phyloP scores from a whole-genome alignment of 2,113 vertebrate species.

The Hoplias malabaricus region DNA sequence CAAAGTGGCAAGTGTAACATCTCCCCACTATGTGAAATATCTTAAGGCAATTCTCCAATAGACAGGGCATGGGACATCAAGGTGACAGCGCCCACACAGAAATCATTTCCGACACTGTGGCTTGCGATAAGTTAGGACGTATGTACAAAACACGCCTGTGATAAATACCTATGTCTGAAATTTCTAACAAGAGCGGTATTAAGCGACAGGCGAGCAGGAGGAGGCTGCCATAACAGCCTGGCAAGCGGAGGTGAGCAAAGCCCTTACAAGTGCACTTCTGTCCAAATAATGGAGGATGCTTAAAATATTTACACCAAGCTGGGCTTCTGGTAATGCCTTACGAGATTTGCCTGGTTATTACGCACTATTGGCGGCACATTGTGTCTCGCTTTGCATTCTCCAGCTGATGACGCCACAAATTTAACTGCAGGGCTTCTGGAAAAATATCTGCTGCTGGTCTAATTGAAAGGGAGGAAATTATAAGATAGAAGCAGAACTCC shows the following conservation, averaged over 20 bases:
- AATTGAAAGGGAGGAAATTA: constrained; percentile 27
- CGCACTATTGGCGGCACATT: constrained; percentile 51
- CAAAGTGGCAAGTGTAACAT: constrained; percentile 86
- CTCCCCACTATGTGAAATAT: constrained; percentile 84
- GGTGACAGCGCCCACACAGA: constrained; percentile 90
- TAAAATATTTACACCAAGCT: constrained; percentile 73
- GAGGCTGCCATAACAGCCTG: constrained; percentile 79
- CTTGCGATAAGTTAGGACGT: constrained; percentile 82
- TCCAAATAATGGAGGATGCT: constrained; percentile 61
- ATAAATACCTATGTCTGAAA: constrained; percentile 97
- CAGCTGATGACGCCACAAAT: constrained; percentile 39
- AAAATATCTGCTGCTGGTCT: constrained; percentile 51
- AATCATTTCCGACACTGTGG: constrained; percentile 86
- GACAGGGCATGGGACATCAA: constrained; percentile 83
- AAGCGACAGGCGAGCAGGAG: constrained; percentile 80
- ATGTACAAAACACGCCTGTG: constrained; percentile 88
- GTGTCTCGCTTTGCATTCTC: constrained; percentile 58
- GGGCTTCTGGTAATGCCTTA: constrained; percentile 43
- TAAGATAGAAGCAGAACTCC: constrained; percentile 50
- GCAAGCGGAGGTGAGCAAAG: constrained; percentile 50
- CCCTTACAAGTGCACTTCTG: constrained; percentile 57
- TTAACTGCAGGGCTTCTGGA: constrained; percentile 38
- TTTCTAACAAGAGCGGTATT: constrained; percentile 92
- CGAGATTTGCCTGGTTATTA: constrained; percentile 67
- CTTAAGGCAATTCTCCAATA: constrained; percentile 91